Evolutionary conservation across 2,888 invertebrate species (phyloP).

Genomic region (Cosmia trapezina): DNA sequence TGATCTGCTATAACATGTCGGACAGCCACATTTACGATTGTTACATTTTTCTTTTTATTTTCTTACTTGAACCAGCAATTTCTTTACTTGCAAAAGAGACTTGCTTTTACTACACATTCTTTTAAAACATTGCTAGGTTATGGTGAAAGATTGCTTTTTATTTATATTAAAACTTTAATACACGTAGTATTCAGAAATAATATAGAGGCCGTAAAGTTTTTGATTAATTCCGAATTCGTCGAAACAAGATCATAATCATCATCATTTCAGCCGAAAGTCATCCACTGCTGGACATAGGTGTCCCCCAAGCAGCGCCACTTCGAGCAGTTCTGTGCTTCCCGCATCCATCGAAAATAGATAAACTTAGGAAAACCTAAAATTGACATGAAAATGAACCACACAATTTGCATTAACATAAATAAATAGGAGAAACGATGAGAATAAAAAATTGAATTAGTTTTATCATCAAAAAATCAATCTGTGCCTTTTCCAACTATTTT

Average conservation of each 20-base stretch:
- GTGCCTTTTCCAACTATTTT: too few species aligned
- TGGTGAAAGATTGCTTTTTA: background rate
- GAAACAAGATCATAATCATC: too few species aligned
- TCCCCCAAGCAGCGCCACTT: too few species aligned
- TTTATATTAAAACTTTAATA: background rate
- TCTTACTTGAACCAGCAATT: background rate
- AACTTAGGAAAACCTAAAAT: background rate
- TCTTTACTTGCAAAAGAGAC: conserved; percentile 3
- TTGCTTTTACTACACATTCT: background rate
- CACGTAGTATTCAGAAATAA: too few species aligned
- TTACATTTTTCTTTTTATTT: conserved; percentile 5
- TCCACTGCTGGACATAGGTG: too few species aligned
- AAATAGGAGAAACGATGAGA: background rate
- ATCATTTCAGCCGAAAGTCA: too few species aligned
- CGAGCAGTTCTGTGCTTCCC: too few species aligned
- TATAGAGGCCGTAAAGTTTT: background rate
- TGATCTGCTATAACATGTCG: conserved; percentile 12
- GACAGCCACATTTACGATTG: background rate
- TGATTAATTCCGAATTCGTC: background rate
- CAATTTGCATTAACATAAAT: too few species aligned
- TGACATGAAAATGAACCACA: too few species aligned
- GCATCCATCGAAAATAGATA: too few species aligned
- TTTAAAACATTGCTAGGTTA: background rate
- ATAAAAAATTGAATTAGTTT: background rate
- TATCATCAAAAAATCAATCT: background rate